A percentile compares a stretch with the other conserved stretches of the same genome.
Conservation (phyloP, 2,113 vertebrate genomes). For the Brachypodius melanocephalos region DNA sequence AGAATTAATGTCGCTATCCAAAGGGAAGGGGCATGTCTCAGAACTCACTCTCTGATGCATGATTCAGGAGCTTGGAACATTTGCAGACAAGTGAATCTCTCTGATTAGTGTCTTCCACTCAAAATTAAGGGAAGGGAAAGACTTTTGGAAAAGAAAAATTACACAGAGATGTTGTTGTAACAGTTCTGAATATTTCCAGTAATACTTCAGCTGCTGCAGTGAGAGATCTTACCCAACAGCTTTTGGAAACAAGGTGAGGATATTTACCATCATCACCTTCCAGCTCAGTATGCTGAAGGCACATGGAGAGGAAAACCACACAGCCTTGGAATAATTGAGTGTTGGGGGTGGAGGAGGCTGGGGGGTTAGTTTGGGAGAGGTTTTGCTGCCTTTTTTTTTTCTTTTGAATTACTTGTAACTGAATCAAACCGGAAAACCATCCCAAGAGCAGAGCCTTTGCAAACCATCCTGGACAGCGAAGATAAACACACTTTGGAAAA, state of each 20-base stretch:
- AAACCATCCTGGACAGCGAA: neutral
- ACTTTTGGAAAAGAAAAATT: neutral
- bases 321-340: neutral
- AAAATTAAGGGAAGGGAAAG: neutral
- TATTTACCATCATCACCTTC: conserved; percentile 22
- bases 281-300: neutral
- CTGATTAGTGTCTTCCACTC: neutral
- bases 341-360: neutral
- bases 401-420: neutral
- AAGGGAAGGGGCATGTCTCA: neutral
- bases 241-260: neutral
- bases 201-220: conserved; percentile 27
- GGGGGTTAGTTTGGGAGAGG: rapidly evolving
- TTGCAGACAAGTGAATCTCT: neutral
- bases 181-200: conserved; percentile 15
- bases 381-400: neutral
- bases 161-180: conserved; percentile 25
- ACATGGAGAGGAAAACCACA: neutral
- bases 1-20: neutral
- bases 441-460: neutral
- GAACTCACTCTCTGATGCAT: neutral
- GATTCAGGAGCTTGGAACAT: neutral
- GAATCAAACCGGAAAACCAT: neutral
- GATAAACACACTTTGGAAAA: neutral
- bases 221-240: conserved; percentile 12